Conservation (phyloP, 1,140 invertebrate species). For the Polypedilum vanderplanki region DNA sequence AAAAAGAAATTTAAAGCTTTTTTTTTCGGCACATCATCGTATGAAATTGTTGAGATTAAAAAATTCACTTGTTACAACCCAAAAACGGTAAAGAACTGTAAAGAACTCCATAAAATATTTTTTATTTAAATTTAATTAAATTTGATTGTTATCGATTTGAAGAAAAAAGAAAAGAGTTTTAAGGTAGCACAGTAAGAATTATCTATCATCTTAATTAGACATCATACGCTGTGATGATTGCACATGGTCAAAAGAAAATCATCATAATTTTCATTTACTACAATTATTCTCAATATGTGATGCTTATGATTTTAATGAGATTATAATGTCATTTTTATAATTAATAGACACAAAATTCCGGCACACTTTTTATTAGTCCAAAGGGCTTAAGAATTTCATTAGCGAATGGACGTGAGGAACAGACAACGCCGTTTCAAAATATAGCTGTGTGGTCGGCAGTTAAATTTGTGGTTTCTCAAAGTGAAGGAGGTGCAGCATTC, state of each 20-base stretch:
- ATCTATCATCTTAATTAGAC: constrained; percentile 19
- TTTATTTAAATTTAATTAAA: neutral
- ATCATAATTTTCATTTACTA: neutral
- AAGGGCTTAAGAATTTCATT: constrained; percentile 54
- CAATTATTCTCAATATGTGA: neutral
- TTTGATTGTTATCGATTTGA: neutral
- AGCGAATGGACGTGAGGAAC: constrained; percentile 37
- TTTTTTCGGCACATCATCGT: neutral
- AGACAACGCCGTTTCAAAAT: constrained; percentile 73
- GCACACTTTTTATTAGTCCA: constrained; percentile 61
- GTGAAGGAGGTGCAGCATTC: constrained; percentile 58
- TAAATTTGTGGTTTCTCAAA: constrained; percentile 59
- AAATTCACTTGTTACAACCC: neutral
- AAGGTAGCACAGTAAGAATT: neutral
- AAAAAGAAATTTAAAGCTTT: constrained; percentile 3
- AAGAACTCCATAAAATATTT: neutral
- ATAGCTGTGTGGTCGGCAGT: constrained; percentile 88
- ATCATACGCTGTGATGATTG: neutral
- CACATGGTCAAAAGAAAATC: neutral
- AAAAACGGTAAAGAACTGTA: constrained; percentile 10
- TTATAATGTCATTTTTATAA: neutral
- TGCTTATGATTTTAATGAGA: neutral
- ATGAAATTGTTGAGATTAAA: no score
- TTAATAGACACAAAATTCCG: constrained; percentile 39
- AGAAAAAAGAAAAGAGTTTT: neutral